These are phyloP conservation scores for Cathartes aura DNA, from an alignment of 2,113 vertebrate genomes.

Conservation along the genomic window DNA sequence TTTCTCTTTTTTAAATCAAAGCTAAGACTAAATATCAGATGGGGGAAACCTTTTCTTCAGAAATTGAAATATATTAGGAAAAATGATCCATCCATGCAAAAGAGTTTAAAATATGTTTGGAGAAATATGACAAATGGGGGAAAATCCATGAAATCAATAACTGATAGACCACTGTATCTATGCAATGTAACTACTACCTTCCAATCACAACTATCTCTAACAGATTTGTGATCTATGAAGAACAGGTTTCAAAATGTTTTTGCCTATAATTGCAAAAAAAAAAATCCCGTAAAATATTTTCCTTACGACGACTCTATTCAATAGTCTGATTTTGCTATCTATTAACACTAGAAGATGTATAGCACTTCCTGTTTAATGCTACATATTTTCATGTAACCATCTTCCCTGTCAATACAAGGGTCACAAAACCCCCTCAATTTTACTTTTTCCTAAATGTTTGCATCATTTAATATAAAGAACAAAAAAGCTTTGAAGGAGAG, in stretches of 20 bases:
- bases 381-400: background rate
- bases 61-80: background rate
- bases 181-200: background rate
- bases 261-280: background rate
- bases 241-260: background rate
- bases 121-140: background rate
- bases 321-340: background rate
- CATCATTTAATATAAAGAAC: background rate
- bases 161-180: background rate
- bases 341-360: background rate
- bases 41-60: background rate
- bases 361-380: background rate
- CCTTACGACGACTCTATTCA: background rate
- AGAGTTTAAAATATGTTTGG: background rate
- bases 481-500: background rate
- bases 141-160: background rate
- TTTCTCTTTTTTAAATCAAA: background rate
- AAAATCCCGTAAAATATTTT: background rate
- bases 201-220: background rate
- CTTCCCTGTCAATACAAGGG: background rate
- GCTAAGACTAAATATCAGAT: background rate
- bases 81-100: background rate
- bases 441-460: background rate
- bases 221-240: background rate
- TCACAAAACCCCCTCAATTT: background rate